Conservation (phyloP, 2,888 invertebrate species). For the Drosophila imparisetae region DNA sequence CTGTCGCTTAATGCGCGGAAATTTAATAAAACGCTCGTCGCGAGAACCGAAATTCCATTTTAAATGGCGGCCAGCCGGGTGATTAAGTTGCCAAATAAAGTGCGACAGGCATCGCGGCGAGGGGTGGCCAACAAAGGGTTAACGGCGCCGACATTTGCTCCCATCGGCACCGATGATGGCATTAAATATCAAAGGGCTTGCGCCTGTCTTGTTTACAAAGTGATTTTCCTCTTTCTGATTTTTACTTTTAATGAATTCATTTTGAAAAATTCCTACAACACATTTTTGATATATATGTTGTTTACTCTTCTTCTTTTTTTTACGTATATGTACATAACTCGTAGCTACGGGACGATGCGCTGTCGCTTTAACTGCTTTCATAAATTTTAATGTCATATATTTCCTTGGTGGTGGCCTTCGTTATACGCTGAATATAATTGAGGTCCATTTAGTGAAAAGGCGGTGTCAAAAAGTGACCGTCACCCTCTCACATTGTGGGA, state of each 20-base stretch:
- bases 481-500: not conserved
- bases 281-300: conserved; percentile 24
- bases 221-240: conserved; percentile 68
- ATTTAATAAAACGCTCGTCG: conserved; percentile 73
- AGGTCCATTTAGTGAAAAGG: conserved; percentile 81
- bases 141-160: conserved; percentile 33
- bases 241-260: conserved; percentile 80
- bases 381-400: conserved; percentile 72
- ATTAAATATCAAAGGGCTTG: conserved; percentile 78
- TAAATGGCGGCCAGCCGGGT: conserved; percentile 74
- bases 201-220: conserved; percentile 63
- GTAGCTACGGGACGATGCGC: conserved; percentile 25
- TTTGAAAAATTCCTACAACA: conserved; percentile 61
- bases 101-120: conserved; percentile 53
- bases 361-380: conserved; percentile 68
- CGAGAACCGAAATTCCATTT: conserved; percentile 65
- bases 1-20: conserved; percentile 64
- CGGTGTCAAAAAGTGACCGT: conserved; percentile 65
- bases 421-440: conserved; percentile 66
- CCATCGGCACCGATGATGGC: conserved; percentile 39
- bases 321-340: conserved; percentile 5
- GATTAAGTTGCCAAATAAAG: conserved; percentile 80
- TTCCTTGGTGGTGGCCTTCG: conserved; percentile 26
- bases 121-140: conserved; percentile 52
- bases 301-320: not conserved